phyloP scores from a whole-genome alignment of 2,888 invertebrate species.

The Dasypolia templi region DNA sequence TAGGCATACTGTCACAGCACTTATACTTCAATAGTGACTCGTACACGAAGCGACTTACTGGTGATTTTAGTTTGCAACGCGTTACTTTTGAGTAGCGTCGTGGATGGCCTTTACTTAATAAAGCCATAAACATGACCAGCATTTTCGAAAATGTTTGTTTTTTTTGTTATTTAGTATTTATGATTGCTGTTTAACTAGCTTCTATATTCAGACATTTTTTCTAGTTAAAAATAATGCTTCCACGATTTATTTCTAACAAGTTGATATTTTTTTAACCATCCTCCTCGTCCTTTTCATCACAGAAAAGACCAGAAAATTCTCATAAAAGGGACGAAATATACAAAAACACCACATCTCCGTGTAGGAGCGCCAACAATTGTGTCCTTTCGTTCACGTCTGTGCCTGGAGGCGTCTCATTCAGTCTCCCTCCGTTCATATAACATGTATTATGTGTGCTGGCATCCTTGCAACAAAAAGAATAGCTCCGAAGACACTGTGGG shows the following conservation, averaged over 20 bases:
- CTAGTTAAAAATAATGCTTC: background rate
- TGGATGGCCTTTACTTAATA: no score
- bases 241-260: background rate
- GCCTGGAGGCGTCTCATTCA: constrained; percentile 69
- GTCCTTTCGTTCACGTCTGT: constrained; percentile 56
- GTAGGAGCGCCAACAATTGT: constrained; percentile 53
- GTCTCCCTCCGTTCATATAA: constrained; percentile 58
- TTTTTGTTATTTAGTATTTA: background rate
- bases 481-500: constrained; percentile 55
- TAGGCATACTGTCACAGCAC: no score
- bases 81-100: no score
- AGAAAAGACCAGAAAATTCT: constrained; percentile 33
- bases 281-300: constrained; percentile 15
- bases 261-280: background rate
- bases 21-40: no score
- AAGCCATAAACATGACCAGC: no score
- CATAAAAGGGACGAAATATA: constrained; percentile 47
- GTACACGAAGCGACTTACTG: no score
- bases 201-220: background rate
- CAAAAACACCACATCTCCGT: constrained; percentile 55
- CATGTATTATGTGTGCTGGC: constrained; percentile 64
- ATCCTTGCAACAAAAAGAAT: constrained; percentile 63
- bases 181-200: background rate
- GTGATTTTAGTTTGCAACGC: no score
- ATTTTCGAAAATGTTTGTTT: no score